Base-by-base conservation (phyloP, 2,888 invertebrate genomes). In the Machimus rusticus region DNA sequence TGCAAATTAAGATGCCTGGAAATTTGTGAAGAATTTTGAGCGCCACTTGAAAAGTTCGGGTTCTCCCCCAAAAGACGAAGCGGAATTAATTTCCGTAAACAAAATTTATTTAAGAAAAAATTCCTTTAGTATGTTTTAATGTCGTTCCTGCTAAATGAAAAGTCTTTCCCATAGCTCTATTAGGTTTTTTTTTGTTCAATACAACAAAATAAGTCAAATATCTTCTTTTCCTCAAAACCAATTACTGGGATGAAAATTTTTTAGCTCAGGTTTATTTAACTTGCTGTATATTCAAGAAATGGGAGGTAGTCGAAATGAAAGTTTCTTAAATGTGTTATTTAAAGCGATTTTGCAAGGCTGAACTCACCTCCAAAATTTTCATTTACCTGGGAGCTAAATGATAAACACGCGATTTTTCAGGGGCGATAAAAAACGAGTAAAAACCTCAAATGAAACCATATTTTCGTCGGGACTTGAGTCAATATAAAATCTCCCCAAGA, bases 361-460 rank as follows among this genome's bases (percentile, higher is more conserved):
- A 66, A 66, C 66, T 66, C 66, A 66, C 23, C 66, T 28, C 23
- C 66, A 66, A 66, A 55, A 12, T 23, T 66, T 23, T 66, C 66
- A 66, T 66, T 2, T 66, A 66, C 66, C 66, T 66, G 66, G 66
- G 66, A 19, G 66, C 23, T 66, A 19, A 23, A 66, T 66, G 66
- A 66, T 66, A 66, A 66, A 66, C 28, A 66, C 66, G 66, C 66
- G 28, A 66, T 66, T 66, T 66, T 66, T 66, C 66, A 66, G 12
- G 23, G 12, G 28, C 66, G 28, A 66, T 66, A 66, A 66, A 66
- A 66, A 66, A 66, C 23, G 28, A 66, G 66, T 66, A 66, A 66
- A 46, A 66, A 28, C 66, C 66, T 66, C 28, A 51, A 78, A 39
- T 78, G 43, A 78, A 78, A 39, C 78, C 79, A 79, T 79, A 79